Evolutionary conservation across 1,140 invertebrate genomes (phyloP).

Genomic region (Neomicropteryx cornuta): DNA sequence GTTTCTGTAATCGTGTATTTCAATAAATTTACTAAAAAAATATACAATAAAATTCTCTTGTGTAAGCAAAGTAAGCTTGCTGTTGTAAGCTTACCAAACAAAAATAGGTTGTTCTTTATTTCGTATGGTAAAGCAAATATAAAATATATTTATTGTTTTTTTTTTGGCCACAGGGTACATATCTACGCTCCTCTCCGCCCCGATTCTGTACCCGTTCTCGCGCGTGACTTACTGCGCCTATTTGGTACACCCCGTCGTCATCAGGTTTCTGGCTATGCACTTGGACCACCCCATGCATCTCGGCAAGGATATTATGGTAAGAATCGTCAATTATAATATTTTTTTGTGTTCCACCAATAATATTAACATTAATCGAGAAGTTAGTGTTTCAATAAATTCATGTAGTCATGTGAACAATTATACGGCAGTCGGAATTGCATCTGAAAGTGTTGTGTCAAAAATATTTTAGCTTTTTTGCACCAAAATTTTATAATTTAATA

Average conservation of each 20-base stretch:
- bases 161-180: conserved; percentile 48
- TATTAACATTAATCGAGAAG: background rate
- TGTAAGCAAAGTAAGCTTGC: no score
- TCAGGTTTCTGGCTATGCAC: conserved; percentile 62
- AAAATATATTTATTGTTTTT: conserved; percentile 13
- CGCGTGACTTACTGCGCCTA: conserved; percentile 77
- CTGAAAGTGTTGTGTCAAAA: background rate
- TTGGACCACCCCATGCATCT: conserved; percentile 69
- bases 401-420: background rate
- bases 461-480: no score
- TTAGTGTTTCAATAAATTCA: background rate
- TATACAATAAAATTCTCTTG: no score
- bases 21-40: no score
- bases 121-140: background rate
- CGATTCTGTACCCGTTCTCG: conserved; percentile 70
- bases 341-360: background rate
- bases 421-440: background rate
- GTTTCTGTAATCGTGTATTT: no score
- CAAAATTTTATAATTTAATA: no score
- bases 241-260: conserved; percentile 68
- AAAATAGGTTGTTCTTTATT: no score
- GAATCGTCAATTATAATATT: conserved; percentile 18
- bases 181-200: conserved; percentile 59
- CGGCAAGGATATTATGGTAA: conserved; percentile 61
- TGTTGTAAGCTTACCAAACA: no score